Evolutionary conservation across 2,888 invertebrate species (phyloP).

Genomic region (Liopterus haemorrhoidalis): DNA sequence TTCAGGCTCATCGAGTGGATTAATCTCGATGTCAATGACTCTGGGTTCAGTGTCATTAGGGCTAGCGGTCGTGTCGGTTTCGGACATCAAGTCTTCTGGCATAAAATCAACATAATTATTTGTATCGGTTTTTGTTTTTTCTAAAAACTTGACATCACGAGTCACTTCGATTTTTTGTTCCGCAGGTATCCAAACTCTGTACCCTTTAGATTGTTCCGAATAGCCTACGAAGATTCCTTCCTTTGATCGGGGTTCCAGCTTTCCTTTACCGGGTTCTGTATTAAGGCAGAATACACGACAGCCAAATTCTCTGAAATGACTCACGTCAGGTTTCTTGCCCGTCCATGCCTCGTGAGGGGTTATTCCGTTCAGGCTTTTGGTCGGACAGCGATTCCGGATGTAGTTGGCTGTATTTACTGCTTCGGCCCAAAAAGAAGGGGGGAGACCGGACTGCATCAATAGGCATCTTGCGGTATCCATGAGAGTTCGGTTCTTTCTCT

Average conservation of each 20-base stretch:
- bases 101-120: no score
- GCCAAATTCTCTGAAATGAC: conserved; percentile 33
- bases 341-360: conserved; percentile 33
- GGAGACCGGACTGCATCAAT: conserved; percentile 28
- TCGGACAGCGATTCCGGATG: conserved; percentile 32
- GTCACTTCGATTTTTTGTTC: conserved; percentile 24
- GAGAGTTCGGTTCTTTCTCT: conserved; percentile 36
- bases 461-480: conserved; percentile 34
- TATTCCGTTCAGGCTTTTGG: conserved; percentile 25
- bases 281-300: conserved; percentile 27
- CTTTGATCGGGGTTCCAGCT: conserved; percentile 30
- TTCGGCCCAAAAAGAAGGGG: conserved; percentile 35
- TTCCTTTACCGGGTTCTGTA: conserved; percentile 26
- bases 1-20: no score
- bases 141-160: conserved; percentile 30
- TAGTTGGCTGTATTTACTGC: conserved; percentile 35
- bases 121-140: no score
- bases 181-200: conserved; percentile 26
- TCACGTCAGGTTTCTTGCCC: conserved; percentile 30
- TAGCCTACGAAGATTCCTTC: conserved; percentile 35
- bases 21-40: background rate
- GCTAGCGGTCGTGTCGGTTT: no score
- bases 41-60: background rate
- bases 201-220: conserved; percentile 30
- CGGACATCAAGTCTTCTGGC: no score